phyloP scores from a whole-genome alignment of 1,140 invertebrate species.

The Armadillidium nasatum region DNA sequence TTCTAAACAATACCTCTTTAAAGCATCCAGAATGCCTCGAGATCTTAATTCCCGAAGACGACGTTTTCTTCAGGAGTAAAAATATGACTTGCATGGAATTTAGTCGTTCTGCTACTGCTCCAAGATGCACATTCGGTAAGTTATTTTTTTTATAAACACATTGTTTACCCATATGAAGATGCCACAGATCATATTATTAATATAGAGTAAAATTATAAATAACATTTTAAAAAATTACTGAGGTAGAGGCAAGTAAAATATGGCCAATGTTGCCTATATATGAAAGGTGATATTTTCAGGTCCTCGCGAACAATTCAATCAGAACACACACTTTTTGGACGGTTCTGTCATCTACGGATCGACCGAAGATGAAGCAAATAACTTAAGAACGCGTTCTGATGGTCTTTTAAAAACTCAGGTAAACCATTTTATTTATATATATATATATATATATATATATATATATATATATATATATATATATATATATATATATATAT shows the following conservation, averaged over 20 bases:
- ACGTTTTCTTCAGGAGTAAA: conserved; percentile 61
- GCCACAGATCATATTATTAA: no score
- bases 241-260: no score
- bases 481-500: conserved; percentile 15
- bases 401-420: conserved; percentile 54
- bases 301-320: conserved; percentile 71
- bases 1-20: conserved; percentile 21
- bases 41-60: conserved; percentile 64
- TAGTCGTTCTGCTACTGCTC: conserved; percentile 60
- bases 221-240: no score
- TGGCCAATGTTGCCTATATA: no score
- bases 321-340: conserved; percentile 68
- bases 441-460: not conserved
- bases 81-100: conserved; percentile 66
- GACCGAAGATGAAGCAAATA: conserved; percentile 59
- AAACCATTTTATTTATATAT: not conserved
- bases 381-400: conserved; percentile 53
- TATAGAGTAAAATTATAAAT: no score
- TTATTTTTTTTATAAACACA: not conserved
- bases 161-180: no score
- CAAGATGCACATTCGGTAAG: conserved; percentile 48
- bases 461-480: not conserved
- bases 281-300: no score
- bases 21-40: conserved; percentile 73
- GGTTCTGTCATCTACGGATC: conserved; percentile 70